Conservation (phyloP, 2,113 vertebrate genomes). For the Orthonyx spaldingii region DNA sequence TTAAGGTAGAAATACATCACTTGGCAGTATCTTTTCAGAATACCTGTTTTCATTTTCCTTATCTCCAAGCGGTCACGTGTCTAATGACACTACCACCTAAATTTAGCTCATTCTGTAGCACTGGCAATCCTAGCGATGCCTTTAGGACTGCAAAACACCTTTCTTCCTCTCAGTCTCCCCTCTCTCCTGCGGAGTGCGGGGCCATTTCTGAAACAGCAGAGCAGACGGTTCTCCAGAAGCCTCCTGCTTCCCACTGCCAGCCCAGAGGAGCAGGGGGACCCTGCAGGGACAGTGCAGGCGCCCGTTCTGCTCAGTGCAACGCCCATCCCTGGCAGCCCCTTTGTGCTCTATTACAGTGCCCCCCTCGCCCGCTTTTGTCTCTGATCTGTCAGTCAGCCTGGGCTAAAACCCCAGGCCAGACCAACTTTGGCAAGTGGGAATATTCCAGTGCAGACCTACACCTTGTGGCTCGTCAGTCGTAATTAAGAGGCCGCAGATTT, state of each 20-base stretch:
- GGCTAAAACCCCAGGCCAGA: neutral
- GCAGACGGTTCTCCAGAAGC: neutral
- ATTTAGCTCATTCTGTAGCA: conserved; percentile 50
- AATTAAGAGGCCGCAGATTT: neutral
- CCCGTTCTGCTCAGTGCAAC: neutral
- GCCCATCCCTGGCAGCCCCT: conserved; percentile 30
- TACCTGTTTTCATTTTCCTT: conserved; percentile 50
- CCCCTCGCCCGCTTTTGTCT: conserved; percentile 52
- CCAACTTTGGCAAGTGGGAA: neutral
- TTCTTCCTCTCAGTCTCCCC: neutral
- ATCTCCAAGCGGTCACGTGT: conserved; percentile 22
- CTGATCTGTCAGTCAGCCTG: neutral
- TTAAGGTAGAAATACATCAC: neutral
- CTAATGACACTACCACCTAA: conserved; percentile 52
- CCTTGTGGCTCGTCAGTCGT: neutral
- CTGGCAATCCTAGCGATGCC: conserved; percentile 7
- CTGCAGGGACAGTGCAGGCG: neutral
- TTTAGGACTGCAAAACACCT: conserved; percentile 31
- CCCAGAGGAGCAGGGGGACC: neutral
- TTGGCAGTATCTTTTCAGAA: neutral
- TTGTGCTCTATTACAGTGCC: conserved; percentile 24
- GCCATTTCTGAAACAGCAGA: neutral
- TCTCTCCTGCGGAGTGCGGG: rapidly evolving
- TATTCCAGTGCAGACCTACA: neutral
- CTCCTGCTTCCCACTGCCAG: neutral